Evolutionary conservation across 2,797 vertebrate genomes (phyloP).

Genomic region (Helostoma temminkii): DNA sequence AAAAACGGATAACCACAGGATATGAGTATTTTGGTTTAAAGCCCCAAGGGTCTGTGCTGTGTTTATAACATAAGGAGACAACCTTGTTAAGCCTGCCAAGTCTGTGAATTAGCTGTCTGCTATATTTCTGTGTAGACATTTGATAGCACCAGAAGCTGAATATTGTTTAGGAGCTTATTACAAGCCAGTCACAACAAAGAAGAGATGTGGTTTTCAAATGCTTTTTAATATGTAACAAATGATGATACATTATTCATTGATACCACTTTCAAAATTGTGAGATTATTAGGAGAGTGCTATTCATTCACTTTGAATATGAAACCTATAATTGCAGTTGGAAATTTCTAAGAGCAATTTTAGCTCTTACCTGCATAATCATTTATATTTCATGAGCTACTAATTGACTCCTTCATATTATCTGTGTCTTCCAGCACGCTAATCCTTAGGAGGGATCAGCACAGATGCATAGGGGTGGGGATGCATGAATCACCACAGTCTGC

Average conservation of each 20-base stretch:
- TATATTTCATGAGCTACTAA: slow-evolving; percentile 71
- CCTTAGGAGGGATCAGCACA: slow-evolving; percentile 53
- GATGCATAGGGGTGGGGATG: slow-evolving; percentile 47
- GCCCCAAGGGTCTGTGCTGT: slow-evolving; percentile 41
- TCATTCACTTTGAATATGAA: slow-evolving; percentile 22
- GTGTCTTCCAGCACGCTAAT: slow-evolving; percentile 58
- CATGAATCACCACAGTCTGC: slow-evolving; percentile 67
- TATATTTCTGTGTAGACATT: slow-evolving; percentile 48
- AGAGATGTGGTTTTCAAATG: slow-evolving; percentile 23
- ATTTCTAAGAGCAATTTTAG: slow-evolving; percentile 32
- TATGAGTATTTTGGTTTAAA: slow-evolving; percentile 50
- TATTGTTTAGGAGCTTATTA: slow-evolving; percentile 48
- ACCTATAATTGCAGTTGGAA: slow-evolving; percentile 37
- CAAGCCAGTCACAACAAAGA: slow-evolving; percentile 42
- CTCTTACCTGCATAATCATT: slow-evolving; percentile 63
- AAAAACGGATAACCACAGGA: too few species aligned
- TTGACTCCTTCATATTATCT: slow-evolving; percentile 63
- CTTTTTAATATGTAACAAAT: slow-evolving; percentile 30
- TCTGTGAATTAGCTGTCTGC: slow-evolving; percentile 56
- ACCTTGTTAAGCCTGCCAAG: slow-evolving; percentile 50
- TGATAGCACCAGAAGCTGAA: slow-evolving; percentile 41
- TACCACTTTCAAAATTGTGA: slow-evolving; percentile 29
- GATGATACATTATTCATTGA: slow-evolving; percentile 25
- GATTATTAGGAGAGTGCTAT: slow-evolving; percentile 17
- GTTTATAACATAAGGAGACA: slow-evolving; percentile 57